Evolutionary conservation across 2,113 vertebrate species (phyloP), one percentile per base, ranked within the genome.

Genomic region (Rhinopomastus cyanomelas): DNA sequence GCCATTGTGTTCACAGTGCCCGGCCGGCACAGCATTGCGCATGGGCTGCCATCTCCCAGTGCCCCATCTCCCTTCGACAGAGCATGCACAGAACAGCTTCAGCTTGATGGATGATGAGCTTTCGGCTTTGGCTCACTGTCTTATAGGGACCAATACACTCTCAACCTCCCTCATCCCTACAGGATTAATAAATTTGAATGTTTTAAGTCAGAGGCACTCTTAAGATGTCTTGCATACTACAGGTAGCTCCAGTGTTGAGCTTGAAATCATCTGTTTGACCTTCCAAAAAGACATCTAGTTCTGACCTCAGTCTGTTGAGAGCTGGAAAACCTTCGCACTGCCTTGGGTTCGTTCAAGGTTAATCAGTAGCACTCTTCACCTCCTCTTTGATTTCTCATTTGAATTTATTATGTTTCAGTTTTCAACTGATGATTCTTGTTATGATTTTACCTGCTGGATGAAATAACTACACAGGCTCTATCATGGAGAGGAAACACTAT

Each of bases 381-480:
- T 88, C 75, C 44, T 25, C 5, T 88, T 68, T 81, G 73, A 86
- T 79, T 93, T 93, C 81, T 90, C 81, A 90, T 94, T 94, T 90
- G 77, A 95, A 93, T 95, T 79, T 88, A 57, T 94, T 92, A 89
- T 81, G 80, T 88, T 92, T 86, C 76, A 21, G 36, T 71, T 95
- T 87, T 55, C 62, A 90, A 3, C 59, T 51, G 71, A 76, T 87
- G 62, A 88, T 81, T 82, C 69, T 66, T 89, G 51, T 77, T 84
- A 75, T n/a, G 57, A 84, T 81, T 89, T 94, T 92, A 78, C 46
- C 69, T 84, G 62, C 51, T 76, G 30, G 18, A 88, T 78, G 49
- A 88, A 84, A 62, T 23, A 78, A 72, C 39, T n/a, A 34, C 42
- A 48, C 3, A 12, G 55, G 65, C 51, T 90, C 65, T 86, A 25